Evolutionary conservation across 2,888 invertebrate genomes (phyloP).

Genomic region (Zelleria hepariella): DNA sequence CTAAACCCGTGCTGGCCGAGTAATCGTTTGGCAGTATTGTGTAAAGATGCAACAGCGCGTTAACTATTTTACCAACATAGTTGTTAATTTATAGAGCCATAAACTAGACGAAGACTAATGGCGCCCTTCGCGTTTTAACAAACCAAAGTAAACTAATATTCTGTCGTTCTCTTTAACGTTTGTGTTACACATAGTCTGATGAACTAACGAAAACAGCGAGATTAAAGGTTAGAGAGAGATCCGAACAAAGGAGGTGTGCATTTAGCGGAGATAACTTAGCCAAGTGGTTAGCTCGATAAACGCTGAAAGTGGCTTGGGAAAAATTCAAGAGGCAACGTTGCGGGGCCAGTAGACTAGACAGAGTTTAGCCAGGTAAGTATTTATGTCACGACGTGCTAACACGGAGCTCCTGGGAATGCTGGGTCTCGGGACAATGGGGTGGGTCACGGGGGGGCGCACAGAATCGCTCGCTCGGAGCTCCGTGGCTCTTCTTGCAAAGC

Average conservation of each 20-base stretch:
- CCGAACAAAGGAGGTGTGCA: background rate
- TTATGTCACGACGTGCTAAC: slow-evolving; percentile 56
- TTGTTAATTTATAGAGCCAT: slow-evolving; percentile 7
- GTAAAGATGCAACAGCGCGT: slow-evolving; percentile 2
- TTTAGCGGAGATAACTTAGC: background rate
- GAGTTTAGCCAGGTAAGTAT: slow-evolving; percentile 54
- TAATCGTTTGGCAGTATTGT: background rate
- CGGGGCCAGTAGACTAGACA: slow-evolving; percentile 21
- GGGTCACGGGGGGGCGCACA: slow-evolving; percentile 42
- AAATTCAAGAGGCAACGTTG: slow-evolving; percentile 23
- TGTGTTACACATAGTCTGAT: background rate
- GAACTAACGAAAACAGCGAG: background rate
- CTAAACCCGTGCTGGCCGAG: background rate
- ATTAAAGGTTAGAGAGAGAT: background rate
- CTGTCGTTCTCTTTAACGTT: background rate
- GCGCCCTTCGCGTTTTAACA: slow-evolving; percentile 2
- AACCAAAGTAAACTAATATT: background rate
- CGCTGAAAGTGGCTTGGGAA: slow-evolving; percentile 24
- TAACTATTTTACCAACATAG: slow-evolving; percentile 1
- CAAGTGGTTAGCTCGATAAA: slow-evolving; percentile 10
- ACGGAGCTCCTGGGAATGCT: slow-evolving; percentile 38
- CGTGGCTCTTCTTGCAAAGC: slow-evolving; percentile 36
- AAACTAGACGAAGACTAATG: slow-evolving; percentile 5
- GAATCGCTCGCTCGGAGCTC: slow-evolving; percentile 32
- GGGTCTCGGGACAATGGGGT: slow-evolving; percentile 31